Percentiles rank a stretch among this genome's conserved stretches.
Evolutionary conservation across 2,888 invertebrate genomes (phyloP).

Genomic region (Lithosia quadra): DNA sequence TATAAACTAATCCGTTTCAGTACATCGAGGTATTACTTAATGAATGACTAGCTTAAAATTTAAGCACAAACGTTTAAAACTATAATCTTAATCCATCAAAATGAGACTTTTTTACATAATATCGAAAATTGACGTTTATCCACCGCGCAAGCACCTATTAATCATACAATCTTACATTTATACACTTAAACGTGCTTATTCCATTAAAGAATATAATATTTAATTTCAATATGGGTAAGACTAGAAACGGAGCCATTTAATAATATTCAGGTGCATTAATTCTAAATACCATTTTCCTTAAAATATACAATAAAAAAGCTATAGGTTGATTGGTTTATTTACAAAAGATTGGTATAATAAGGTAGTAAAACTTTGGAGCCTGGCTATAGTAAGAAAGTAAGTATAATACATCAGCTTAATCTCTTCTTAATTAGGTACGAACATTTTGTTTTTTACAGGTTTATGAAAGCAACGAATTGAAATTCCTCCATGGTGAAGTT

Average conservation of each 20-base stretch:
- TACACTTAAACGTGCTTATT: conserved; percentile 60
- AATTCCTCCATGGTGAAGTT: not conserved
- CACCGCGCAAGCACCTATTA: conserved; percentile 84
- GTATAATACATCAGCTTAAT: not conserved
- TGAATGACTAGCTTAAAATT: conserved; percentile 75
- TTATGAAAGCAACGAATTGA: not conserved
- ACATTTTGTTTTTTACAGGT: not conserved
- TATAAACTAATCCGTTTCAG: conserved; percentile 79
- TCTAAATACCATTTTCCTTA: conserved; percentile 36
- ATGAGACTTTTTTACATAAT: conserved; percentile 70
- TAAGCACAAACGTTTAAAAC: conserved; percentile 78
- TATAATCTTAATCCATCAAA: conserved; percentile 65
- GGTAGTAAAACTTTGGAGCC: not conserved
- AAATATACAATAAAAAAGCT: conserved; percentile 45
- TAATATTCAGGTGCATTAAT: conserved; percentile 30
- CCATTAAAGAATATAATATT: conserved; percentile 32
- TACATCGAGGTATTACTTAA: conserved; percentile 80
- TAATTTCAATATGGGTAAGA: conserved; percentile 26
- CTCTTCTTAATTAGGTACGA: not conserved
- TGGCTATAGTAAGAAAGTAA: not conserved
- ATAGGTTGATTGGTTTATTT: conserved; percentile 38
- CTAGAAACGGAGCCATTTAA: conserved; percentile 21
- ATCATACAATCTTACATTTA: conserved; percentile 82
- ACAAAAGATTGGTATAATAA: conserved; percentile 31
- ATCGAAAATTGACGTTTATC: conserved; percentile 82